These are phyloP conservation scores for Nicator chloris DNA, from an alignment of 2,113 vertebrate species.

Conservation along the genomic window DNA sequence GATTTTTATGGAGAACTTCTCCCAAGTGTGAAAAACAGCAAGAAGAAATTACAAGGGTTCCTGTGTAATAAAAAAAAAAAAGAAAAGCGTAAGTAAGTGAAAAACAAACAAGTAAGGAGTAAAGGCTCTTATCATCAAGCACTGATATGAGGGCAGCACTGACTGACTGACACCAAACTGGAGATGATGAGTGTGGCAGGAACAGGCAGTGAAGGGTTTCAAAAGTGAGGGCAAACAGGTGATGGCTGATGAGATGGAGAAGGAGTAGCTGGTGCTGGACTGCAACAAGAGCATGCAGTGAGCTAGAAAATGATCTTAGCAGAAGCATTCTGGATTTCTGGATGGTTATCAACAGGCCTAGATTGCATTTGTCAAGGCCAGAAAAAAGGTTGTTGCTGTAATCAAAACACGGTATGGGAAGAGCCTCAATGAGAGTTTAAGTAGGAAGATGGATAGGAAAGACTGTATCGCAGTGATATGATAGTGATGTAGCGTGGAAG, in stretches of 20 bases:
- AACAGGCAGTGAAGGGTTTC: not conserved
- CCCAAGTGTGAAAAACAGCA: not conserved
- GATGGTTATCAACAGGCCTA: slow-evolving; percentile 20
- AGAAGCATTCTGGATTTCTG: not conserved
- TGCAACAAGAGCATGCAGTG: not conserved
- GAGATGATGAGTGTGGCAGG: not conserved
- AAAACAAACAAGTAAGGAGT: not conserved
- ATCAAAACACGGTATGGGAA: not conserved
- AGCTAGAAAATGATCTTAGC: not conserved
- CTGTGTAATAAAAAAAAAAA: not conserved
- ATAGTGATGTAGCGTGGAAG: not conserved
- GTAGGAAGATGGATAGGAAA: slow-evolving; percentile 8
- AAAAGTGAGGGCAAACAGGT: not conserved
- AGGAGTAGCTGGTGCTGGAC: not conserved
- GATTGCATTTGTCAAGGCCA: slow-evolving; percentile 28
- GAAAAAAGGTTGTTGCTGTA: slow-evolving; percentile 1
- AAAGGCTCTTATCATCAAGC: not conserved
- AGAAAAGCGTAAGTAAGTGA: not conserved
- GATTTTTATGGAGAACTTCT: not conserved
- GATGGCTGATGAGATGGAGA: not conserved
- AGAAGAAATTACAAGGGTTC: not conserved
- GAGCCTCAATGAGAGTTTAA: not conserved
- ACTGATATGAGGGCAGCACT: not conserved
- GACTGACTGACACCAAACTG: not conserved
- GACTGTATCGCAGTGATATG: not conserved